Evolutionary conservation across 2,113 vertebrate genomes (phyloP), one percentile per base, ranked within the genome.

Genomic region (Hassar affinis): DNA sequence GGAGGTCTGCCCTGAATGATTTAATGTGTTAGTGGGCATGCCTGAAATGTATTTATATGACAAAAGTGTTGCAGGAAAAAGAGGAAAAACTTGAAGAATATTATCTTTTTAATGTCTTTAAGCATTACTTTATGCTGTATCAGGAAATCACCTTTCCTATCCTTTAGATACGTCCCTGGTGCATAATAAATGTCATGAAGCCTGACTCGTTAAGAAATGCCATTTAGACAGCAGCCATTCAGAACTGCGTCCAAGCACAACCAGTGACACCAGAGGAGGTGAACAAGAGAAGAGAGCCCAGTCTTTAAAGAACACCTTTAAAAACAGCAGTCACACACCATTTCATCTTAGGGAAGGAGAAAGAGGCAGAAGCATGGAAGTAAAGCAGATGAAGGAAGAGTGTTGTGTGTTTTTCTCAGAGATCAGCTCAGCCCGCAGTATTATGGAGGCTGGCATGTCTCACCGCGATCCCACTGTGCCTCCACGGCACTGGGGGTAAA

Each of bases 241-340:
- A 88, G 25, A 76, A 1, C 38, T 64, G 12, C 22, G 14, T 84
- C 68, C 77, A 79, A 35, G 38, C 72, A 45, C 54, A 66, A 20
- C 64, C 77, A 79, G 64, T 77, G 38, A 83, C 54, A 71, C 64
- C 33, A 17, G 66, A 80, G 81, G 69, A 56, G 77, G 74, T 20
- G 10, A 54, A 30, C 17, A 49, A 38, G 62, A 72, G 85, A 80
- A 74, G 61, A 81, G 66, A 78, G 51, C 75, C 52, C 27, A 84
- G 82, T 75, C 86, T 86, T 76, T 85, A 85, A 79, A 78, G 72
- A 84, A 80, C 66, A 81, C 72, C 57, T 27, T 78, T 82, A 80
- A 74, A 83, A 87, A 79, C 62, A 62, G 59, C 72, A 79, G 84
- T 87, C 88, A 64, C 75, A 81, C 64, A 68, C 61, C 75, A 84